Percentiles rank a stretch among this genome's conserved stretches.
These are phyloP conservation scores for Sesamia nonagrioides DNA, from an alignment of 1,140 invertebrate genomes.

Conservation along the genomic window DNA sequence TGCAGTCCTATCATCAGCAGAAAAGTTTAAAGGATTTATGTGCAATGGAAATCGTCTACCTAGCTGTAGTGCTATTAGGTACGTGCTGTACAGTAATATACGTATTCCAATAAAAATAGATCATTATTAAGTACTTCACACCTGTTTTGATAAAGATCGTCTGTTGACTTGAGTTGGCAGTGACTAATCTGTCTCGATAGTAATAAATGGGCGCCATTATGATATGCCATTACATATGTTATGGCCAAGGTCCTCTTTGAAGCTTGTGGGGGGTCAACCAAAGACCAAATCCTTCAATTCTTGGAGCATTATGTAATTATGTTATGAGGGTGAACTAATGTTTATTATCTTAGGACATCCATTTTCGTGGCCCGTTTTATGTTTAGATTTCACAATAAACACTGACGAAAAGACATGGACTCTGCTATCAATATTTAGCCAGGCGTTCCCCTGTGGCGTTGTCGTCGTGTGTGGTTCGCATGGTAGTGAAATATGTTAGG, in stretches of 20 bases:
- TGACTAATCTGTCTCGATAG: background rate
- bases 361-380: too few species aligned
- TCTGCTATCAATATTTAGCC: constrained; percentile 14
- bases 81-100: background rate
- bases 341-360: too few species aligned
- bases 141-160: background rate
- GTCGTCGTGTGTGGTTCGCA: too few species aligned
- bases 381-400: background rate
- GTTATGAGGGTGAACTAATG: too few species aligned
- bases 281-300: too few species aligned
- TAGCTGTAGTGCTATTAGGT: background rate
- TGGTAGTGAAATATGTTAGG: too few species aligned
- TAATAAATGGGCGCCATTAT: background rate
- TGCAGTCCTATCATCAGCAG: too few species aligned
- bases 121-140: background rate
- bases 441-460: too few species aligned
- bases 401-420: background rate
- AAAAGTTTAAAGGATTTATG: too few species aligned
- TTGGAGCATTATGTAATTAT: too few species aligned
- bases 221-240: background rate
- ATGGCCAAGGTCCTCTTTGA: background rate
- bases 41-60: background rate
- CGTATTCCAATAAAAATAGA: background rate
- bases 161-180: constrained; percentile 2
- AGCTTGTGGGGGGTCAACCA: too few species aligned